Percentiles rank a stretch among this genome's conserved stretches.
phyloP scores from a whole-genome alignment of 2,797 vertebrate species.

The Phalloptychus januarius region DNA sequence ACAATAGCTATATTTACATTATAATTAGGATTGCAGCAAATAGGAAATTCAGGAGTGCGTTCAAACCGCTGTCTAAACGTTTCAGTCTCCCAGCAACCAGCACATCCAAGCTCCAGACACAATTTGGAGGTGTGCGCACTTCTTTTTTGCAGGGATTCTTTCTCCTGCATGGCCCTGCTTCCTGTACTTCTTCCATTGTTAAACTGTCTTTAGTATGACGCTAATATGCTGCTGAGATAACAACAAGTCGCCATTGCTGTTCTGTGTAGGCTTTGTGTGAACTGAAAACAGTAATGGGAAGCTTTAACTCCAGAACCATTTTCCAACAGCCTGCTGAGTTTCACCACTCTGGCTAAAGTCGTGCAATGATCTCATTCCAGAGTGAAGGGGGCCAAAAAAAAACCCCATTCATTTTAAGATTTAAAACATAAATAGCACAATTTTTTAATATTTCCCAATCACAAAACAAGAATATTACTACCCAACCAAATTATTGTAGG shows the following conservation, averaged over 20 bases:
- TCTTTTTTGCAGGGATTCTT: not conserved
- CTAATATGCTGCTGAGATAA: not conserved
- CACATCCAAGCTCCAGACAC: not conserved
- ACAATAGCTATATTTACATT: not conserved
- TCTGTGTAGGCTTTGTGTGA: not conserved
- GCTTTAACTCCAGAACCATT: not conserved
- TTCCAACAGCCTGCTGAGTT: not conserved
- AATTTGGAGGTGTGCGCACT: not conserved
- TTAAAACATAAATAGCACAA: constrained; percentile 48
- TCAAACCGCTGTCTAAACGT: not conserved
- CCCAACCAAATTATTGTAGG: constrained; percentile 18
- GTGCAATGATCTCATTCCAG: not conserved
- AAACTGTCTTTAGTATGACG: not conserved
- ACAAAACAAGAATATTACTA: constrained; percentile 29
- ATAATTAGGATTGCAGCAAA: not conserved
- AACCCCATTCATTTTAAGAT: constrained; percentile 26
- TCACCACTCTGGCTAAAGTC: not conserved
- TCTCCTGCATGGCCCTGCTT: not conserved
- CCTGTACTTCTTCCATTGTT: not conserved
- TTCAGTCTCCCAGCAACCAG: not conserved
- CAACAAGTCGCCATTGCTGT: not conserved
- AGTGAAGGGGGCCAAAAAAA: constrained; percentile 7
- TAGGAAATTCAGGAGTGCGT: not conserved
- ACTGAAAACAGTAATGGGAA: not conserved
- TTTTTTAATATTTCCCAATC: constrained; percentile 22